Conservation (phyloP, 2,888 invertebrate genomes). For the Ichneumoninae sp. region DNA sequence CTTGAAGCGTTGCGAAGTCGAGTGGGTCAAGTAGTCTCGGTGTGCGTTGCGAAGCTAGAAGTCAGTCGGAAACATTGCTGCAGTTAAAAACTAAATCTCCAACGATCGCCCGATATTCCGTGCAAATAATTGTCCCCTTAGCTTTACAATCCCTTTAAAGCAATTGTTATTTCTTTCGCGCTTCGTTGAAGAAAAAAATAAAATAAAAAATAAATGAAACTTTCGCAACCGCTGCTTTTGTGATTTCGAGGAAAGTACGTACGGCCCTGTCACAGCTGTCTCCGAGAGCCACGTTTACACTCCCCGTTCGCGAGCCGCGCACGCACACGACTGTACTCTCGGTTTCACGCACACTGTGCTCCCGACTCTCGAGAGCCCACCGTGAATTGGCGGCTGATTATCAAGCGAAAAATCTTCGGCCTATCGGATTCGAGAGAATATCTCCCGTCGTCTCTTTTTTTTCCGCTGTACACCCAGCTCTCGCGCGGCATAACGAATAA, state of each 20-base stretch:
- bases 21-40: not conserved
- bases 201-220: not conserved
- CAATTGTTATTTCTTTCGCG: not conserved
- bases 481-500: constrained; percentile 18
- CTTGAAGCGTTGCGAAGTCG: not conserved
- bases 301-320: constrained; percentile 73
- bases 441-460: constrained; percentile 39
- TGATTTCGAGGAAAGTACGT: constrained; percentile 29
- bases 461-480: not conserved
- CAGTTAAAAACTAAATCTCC: not conserved
- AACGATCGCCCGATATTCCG: too few species aligned
- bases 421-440: constrained; percentile 76
- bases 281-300: constrained; percentile 81
- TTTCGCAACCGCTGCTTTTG: not conserved
- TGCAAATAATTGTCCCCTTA: not conserved
- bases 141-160: not conserved
- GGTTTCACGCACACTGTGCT: constrained; percentile 53
- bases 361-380: constrained; percentile 57
- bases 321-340: constrained; percentile 20
- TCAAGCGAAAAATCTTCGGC: constrained; percentile 74
- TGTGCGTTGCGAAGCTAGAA: not conserved
- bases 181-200: not conserved
- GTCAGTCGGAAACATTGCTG: not conserved
- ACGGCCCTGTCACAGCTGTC: constrained; percentile 84
- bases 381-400: constrained; percentile 71